phyloP scores from a whole-genome alignment of 1,140 invertebrate species.

The Lasioglossum albipes region DNA sequence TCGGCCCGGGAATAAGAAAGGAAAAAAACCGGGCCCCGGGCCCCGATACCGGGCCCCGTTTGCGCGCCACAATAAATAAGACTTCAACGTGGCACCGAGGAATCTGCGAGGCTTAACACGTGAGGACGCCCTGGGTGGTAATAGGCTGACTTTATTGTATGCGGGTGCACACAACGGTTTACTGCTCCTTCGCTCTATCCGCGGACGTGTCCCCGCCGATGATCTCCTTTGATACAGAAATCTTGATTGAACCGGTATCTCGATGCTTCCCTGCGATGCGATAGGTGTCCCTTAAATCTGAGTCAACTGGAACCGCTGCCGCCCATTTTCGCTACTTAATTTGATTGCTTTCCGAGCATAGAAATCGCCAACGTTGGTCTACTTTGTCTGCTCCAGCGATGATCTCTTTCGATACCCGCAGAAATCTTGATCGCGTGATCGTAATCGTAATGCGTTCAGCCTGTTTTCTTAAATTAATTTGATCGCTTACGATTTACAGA shows the following conservation, averaged over 20 bases:
- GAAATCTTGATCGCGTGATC: no score
- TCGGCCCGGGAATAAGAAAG: constrained; percentile 42
- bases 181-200: constrained; percentile 33
- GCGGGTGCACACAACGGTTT: constrained; percentile 49
- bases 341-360: no score
- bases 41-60: constrained; percentile 42
- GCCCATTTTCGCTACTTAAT: no score
- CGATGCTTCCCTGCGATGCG: no score
- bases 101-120: constrained; percentile 51
- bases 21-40: constrained; percentile 4
- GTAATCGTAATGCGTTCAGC: no score
- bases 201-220: neutral
- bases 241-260: neutral
- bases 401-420: neutral
- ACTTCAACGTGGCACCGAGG: constrained; percentile 59
- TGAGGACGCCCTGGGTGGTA: constrained; percentile 65
- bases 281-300: no score
- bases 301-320: no score
- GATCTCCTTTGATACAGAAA: constrained; percentile 11
- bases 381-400: no score
- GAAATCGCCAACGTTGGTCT: no score
- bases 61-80: constrained; percentile 68
- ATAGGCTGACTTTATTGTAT: constrained; percentile 58
- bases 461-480: no score
- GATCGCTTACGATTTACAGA: no score